Conservation (phyloP, 2,113 vertebrate genomes). For the Ellobius talpinus region DNA sequence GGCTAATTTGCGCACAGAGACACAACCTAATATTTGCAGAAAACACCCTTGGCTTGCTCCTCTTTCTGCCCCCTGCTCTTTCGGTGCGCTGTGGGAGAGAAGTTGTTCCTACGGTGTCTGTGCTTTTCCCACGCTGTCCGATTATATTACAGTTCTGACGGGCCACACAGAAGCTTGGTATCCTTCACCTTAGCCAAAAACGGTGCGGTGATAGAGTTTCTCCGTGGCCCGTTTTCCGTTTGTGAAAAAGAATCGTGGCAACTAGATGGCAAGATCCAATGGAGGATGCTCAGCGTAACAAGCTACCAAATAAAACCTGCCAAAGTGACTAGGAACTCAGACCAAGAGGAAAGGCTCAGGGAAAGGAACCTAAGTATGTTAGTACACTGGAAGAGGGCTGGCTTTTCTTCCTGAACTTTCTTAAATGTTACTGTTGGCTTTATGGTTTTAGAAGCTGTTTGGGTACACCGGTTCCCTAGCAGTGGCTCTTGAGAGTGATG, state of each 20-base stretch:
- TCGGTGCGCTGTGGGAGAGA: background rate
- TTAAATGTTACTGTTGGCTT: constrained; percentile 6
- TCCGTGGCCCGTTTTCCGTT: background rate
- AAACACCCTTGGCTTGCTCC: background rate
- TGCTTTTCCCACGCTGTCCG: background rate
- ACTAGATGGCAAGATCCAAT: background rate
- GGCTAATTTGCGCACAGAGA: background rate
- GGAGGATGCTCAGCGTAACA: background rate
- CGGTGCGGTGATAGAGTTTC: background rate
- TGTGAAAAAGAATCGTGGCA: background rate
- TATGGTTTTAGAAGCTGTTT: background rate
- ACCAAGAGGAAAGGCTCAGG: background rate
- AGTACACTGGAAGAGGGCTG: background rate
- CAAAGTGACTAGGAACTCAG: background rate
- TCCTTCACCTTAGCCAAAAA: background rate
- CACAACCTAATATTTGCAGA: background rate
- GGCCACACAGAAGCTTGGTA: background rate
- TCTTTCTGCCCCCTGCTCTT: background rate
- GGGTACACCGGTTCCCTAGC: background rate
- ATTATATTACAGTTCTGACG: background rate
- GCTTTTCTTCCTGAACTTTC: background rate
- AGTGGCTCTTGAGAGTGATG: background rate
- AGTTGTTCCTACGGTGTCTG: background rate
- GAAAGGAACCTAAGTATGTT: background rate
- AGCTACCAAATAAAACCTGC: background rate